Evolutionary conservation across 2,888 invertebrate genomes (phyloP), one percentile per base, ranked within the genome.

Genomic region (Diogma glabrata): DNA sequence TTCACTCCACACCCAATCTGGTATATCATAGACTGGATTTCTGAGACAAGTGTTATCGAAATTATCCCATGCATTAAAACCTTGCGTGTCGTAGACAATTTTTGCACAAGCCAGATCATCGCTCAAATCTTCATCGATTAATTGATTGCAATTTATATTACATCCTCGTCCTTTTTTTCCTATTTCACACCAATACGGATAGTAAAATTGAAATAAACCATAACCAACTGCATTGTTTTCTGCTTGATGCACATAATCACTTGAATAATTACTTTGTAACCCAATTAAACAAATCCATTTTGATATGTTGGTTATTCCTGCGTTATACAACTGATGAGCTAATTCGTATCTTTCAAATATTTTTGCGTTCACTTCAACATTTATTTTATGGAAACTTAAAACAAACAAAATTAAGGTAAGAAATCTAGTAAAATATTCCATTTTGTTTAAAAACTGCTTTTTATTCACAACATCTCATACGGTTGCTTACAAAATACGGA

Each of bases 1-100:
- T 22, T 43, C 43, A n/a, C 22, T 43, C 43, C 43, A 43, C 12
- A 43, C 43, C 43, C 43, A 43, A 22, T 43, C 43, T 12, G 43
- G 43, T 5, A 43, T 23, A 43, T 43, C 17, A 4, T 14, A 22
- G 22, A 23, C 8, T 22, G 20, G 22, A 20, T 14, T 12, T 9
- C 23, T 43, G 3, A 12, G n/a, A 22, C 43, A 43, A n/a, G 12
- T 14, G 9, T 3, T n/a, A 12, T 22, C 20, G 23, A 20, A 22
- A 22, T n/a, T 23, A 22, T 22, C 22, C 22, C 20, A 43, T 16
- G 43, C 43, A 3, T 12, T 9, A 3, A 43, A 14, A 3, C 43
- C 43, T 14, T 43, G 43, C 7, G n/a, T 5, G 8, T 14, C n/a
- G 22, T 22, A 4, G 3, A 43, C 1, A 2, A 22, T n/a, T 43